phyloP scores from a whole-genome alignment of 2,797 vertebrate genomes.

The Epinephelus awoara region DNA sequence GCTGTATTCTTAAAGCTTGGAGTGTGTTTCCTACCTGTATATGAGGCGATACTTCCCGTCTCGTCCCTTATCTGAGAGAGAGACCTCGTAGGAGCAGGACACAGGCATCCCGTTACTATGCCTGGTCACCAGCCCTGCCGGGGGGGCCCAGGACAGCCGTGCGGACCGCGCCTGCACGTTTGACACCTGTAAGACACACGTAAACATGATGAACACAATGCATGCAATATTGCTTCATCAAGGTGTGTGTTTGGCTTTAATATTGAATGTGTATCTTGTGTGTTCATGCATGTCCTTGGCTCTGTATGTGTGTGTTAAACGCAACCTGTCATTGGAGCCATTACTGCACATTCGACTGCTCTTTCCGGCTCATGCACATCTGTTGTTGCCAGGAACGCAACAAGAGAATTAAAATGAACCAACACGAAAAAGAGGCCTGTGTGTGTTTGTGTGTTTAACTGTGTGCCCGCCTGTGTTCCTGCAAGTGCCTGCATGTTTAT shows the following conservation, averaged over 20 bases:
- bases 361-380: background rate
- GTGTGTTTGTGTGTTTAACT: conserved; percentile 2
- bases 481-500: conserved; percentile 46
- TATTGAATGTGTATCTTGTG: background rate
- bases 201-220: background rate
- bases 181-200: conserved; percentile 85
- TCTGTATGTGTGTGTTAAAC: background rate
- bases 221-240: background rate
- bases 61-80: conserved; percentile 95
- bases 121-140: conserved; percentile 90
- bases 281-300: background rate
- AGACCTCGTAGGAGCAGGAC: conserved; percentile 94
- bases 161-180: conserved; percentile 93
- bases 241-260: background rate
- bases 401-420: conserved; percentile 17
- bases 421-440: background rate
- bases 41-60: conserved; percentile 96
- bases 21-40: conserved; percentile 89
- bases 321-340: background rate
- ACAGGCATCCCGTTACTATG: conserved; percentile 91
- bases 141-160: conserved; percentile 92
- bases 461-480: background rate
- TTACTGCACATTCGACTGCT: background rate
- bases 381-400: background rate
- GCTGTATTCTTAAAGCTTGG: background rate